Evolutionary conservation across 2,797 vertebrate genomes (phyloP), one percentile per base, ranked within the genome.

Genomic region (Myotis daubentonii): DNA sequence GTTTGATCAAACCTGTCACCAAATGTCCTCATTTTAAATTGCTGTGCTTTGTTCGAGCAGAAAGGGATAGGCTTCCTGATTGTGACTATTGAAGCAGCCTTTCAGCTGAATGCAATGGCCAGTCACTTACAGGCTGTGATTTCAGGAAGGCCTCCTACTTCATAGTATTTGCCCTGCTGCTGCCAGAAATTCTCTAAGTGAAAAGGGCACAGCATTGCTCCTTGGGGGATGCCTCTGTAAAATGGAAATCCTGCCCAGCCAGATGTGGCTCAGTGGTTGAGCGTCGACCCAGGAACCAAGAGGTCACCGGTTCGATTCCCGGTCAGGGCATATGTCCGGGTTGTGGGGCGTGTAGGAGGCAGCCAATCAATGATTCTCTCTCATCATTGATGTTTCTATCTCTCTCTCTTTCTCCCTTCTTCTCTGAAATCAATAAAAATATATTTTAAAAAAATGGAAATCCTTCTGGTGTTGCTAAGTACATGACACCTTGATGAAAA

Each of bases 21-120:
- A 57, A 96, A 94, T 96, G 62, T 76, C 55, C 95, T 96, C 78
- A 76, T 96, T 95, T 89, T 22, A 16, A 95, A 97, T 97, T 94
- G 91, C 28, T 62, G 53, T 94, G 93, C 94, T 88, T 82, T 88
- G 87, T 91, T 95, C 51, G 82, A 94, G 71, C 70, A 4, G 2
- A 91, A 95, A 44, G 51, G 47, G 66, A 92, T 91, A 87, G 44
- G 53, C 47, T 62, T 74, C 44, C 5, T 70, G 57, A 66, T 51
- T 90, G 51, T 62, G 57, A 53, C 57, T 84, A 23, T 15, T 23
- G 81, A 87, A 83, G 25, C 17, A 23, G 38, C 13, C 55, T 96
- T 94, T 94, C 51, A 28, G 38, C 1, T 3, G 20, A 25, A 2
- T 3, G n/a, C 25, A 51, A n/a, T 62, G 41, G 65, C 84, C 44